Conservation (phyloP, 1,140 invertebrate genomes). For the Drosophila mojavensis region DNA sequence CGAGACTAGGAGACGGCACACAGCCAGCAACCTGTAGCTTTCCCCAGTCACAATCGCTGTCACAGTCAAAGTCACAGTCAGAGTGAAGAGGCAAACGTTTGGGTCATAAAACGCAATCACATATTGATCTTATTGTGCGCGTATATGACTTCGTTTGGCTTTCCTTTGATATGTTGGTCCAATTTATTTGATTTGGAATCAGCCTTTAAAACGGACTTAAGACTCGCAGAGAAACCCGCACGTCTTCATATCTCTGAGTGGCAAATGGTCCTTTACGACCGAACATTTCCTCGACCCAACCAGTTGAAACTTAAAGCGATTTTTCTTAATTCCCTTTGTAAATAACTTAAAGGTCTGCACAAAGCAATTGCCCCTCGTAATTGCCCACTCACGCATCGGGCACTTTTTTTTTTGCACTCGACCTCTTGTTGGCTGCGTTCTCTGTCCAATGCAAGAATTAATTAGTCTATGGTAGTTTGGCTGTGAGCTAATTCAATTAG, state of each 20-base stretch:
- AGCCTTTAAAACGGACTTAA: constrained; percentile 58
- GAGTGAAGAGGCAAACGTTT: constrained; percentile 2
- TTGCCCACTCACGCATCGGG: constrained; percentile 15
- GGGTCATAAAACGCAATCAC: constrained; percentile 49
- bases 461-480: not conserved
- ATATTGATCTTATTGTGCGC: constrained; percentile 38
- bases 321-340: constrained; percentile 7
- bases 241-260: constrained; percentile 52
- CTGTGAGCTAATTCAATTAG: not conserved
- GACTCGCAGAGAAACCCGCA: constrained; percentile 17
- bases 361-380: constrained; percentile 25
- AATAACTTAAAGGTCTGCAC: constrained; percentile 5
- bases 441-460: not conserved
- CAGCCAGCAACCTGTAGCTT: constrained; percentile 64
- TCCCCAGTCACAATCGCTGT: not conserved
- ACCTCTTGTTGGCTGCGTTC: not conserved
- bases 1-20: not conserved
- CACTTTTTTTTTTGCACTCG: constrained; percentile 27
- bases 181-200: constrained; percentile 75
- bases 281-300: constrained; percentile 22
- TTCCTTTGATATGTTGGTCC: constrained; percentile 40
- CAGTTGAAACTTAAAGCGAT: constrained; percentile 11
- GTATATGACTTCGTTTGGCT: constrained; percentile 39
- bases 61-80: not conserved
- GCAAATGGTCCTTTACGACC: constrained; percentile 50